These are phyloP conservation scores for Temnothorax nylanderi DNA, from an alignment of 1,140 invertebrate species.

Conservation along the genomic window DNA sequence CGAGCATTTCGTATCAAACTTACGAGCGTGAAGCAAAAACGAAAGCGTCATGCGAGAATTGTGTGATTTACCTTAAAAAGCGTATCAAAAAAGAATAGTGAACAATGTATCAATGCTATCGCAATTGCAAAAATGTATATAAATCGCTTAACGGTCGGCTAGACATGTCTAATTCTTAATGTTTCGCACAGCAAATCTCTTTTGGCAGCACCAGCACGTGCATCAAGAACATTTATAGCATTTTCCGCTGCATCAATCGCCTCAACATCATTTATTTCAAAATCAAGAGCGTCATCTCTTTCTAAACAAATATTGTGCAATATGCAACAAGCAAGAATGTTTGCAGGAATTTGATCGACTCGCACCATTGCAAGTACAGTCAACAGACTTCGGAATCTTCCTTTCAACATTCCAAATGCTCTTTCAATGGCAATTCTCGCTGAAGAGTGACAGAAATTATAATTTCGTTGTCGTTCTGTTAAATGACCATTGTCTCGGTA, in stretches of 20 bases:
- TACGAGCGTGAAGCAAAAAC: background rate
- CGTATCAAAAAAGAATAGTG: constrained; percentile 89
- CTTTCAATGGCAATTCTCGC: background rate
- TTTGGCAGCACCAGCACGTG: background rate
- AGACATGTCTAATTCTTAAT: background rate
- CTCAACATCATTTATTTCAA: background rate
- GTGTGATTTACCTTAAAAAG: constrained; percentile 88
- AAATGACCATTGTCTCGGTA: background rate
- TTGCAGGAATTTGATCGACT: background rate
- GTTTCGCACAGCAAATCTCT: background rate
- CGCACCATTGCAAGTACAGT: background rate
- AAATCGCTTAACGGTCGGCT: no score
- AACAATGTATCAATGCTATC: constrained; percentile 87
- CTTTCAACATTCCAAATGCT: background rate
- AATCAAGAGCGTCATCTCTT: background rate
- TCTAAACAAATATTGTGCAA: background rate
- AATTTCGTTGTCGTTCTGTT: background rate
- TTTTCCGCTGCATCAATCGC: background rate
- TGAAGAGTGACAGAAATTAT: background rate
- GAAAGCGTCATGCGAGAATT: background rate
- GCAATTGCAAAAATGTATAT: constrained; percentile 63
- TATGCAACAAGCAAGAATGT: background rate
- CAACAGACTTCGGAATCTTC: background rate
- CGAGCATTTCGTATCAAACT: background rate
- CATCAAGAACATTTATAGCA: background rate